Percentiles rank a stretch among this genome's conserved stretches.
These are phyloP conservation scores for Ictidomys tridecemlineatus DNA, from an alignment of 2,113 vertebrate genomes.

Conservation along the genomic window DNA sequence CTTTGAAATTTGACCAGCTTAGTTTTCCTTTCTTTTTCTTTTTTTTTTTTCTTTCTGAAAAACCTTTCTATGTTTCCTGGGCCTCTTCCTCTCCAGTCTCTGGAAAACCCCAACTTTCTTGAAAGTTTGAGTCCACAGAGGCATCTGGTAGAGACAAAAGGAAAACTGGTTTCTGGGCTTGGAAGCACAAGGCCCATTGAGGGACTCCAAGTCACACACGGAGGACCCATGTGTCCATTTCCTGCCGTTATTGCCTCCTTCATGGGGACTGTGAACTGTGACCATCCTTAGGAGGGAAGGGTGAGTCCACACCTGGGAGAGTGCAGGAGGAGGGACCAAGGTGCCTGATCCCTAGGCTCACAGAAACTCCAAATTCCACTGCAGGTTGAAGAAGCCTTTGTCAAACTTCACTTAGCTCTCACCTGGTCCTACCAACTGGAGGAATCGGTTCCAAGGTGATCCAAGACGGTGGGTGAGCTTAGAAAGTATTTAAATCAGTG, in stretches of 20 bases:
- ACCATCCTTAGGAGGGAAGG: background rate
- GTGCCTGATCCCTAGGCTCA: background rate
- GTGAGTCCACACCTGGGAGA: background rate
- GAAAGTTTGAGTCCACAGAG: background rate
- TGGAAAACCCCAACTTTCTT: background rate
- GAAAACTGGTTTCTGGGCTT: background rate
- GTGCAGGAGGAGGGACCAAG: fast-evolving
- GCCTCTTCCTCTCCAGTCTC: background rate
- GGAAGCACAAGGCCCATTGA: background rate
- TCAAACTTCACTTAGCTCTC: background rate
- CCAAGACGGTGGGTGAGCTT: background rate
- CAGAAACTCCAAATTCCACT: background rate
- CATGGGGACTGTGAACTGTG: fast-evolving
- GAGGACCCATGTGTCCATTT: fast-evolving
- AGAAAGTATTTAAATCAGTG: background rate
- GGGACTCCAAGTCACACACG: background rate
- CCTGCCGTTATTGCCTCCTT: background rate
- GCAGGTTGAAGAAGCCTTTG: background rate
- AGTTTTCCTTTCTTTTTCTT: background rate
- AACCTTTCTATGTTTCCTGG: background rate
- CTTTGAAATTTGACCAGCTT: background rate
- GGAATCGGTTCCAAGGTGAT: background rate
- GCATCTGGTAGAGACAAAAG: background rate
- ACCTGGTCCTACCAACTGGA: background rate
- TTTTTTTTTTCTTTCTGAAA: background rate